phyloP scores from a whole-genome alignment of 2,888 invertebrate species.

The Entomobrya proxima region DNA sequence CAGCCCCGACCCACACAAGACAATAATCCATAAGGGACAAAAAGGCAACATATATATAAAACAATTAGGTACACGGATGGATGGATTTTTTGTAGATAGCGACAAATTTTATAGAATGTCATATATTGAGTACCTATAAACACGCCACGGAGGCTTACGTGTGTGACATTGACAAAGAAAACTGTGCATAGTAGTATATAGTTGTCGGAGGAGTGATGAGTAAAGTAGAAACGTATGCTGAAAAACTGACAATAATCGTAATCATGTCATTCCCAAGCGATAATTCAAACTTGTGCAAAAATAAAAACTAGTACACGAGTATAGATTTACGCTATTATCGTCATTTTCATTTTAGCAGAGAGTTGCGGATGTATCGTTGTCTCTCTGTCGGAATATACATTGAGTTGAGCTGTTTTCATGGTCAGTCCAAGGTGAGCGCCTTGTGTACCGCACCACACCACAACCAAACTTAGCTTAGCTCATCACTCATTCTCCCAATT shows the following conservation, averaged over 20 bases:
- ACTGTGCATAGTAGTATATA: too few relatives aligned
- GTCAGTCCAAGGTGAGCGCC: conserved; percentile 57
- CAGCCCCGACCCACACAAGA: background rate
- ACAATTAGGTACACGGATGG: too few relatives aligned
- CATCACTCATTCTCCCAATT: conserved; percentile 5
- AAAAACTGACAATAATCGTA: background rate
- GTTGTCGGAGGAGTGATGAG: too few relatives aligned
- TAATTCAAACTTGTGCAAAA: background rate
- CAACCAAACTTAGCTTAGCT: background rate
- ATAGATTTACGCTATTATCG: conserved; percentile 16
- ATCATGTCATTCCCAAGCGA: background rate
- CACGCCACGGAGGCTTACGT: background rate
- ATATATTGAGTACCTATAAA: background rate
- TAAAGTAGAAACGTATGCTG: background rate
- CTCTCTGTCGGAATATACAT: conserved; percentile 1
- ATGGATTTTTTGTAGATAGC: background rate
- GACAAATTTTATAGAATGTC: background rate
- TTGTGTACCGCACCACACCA: background rate
- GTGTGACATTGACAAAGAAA: conserved; percentile 31
- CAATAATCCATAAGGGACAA: background rate
- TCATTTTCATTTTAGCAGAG: conserved; percentile 1
- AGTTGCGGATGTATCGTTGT: conserved; percentile 30
- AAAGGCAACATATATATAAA: too few relatives aligned
- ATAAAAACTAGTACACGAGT: background rate
- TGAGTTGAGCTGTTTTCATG: conserved; percentile 44